Evolutionary conservation across 1,140 invertebrate genomes (phyloP).

Genomic region (Drosophila truncata): DNA sequence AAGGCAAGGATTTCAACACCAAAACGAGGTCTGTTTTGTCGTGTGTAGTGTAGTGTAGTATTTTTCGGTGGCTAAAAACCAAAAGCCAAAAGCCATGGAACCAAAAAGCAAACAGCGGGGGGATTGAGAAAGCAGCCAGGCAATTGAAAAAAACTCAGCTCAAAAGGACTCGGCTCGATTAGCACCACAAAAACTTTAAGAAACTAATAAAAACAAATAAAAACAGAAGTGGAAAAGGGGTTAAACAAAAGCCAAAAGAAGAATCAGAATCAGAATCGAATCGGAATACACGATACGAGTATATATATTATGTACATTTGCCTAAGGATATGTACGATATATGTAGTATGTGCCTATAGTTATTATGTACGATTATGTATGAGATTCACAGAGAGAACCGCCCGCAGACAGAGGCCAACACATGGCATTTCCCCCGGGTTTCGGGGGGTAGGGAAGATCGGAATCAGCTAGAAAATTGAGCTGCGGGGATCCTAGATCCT

Average conservation of each 20-base stretch:
- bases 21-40: constrained; percentile 2
- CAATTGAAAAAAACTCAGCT: constrained; percentile 39
- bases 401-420: constrained; percentile 63
- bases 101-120: constrained; percentile 53
- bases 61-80: constrained; percentile 46
- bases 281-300: constrained; percentile 39
- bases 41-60: constrained; percentile 10
- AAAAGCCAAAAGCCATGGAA: constrained; percentile 67
- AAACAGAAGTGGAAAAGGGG: constrained; percentile 17
- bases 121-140: constrained; percentile 58
- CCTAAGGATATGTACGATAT: constrained; percentile 30
- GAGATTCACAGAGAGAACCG: constrained; percentile 34
- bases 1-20: constrained; percentile 17
- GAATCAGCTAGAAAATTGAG: not conserved
- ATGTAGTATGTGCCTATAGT: constrained; percentile 29
- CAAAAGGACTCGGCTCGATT: constrained; percentile 32
- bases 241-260: constrained; percentile 6
- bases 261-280: constrained; percentile 16
- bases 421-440: constrained; percentile 9
- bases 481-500: not conserved
- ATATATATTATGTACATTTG: constrained; percentile 49
- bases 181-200: constrained; percentile 1
- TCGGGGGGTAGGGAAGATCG: too few relatives aligned
- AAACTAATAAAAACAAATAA: not conserved
- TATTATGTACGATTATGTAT: constrained; percentile 39